Conservation (phyloP, 2,113 vertebrate genomes). For the Hystrix brachyura region DNA sequence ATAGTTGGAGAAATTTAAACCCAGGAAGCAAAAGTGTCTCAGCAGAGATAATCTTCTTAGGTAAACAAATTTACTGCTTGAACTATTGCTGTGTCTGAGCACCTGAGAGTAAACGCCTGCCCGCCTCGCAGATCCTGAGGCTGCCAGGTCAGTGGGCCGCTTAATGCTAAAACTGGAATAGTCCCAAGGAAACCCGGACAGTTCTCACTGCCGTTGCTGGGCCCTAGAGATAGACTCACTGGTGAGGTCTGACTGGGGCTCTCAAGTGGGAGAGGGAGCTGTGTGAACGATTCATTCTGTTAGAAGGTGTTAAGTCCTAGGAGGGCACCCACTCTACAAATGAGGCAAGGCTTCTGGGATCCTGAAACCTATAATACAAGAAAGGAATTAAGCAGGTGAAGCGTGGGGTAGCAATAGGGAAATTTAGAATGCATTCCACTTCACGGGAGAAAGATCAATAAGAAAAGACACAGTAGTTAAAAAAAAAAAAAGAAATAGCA, state of each 20-base stretch:
- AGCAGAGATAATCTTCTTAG: constrained; percentile 17
- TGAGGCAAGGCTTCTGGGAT: background rate
- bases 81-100: background rate
- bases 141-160: background rate
- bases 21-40: background rate
- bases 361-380: background rate
- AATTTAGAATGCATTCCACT: constrained; percentile 12
- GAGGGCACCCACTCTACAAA: background rate
- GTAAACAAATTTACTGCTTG: background rate
- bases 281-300: background rate
- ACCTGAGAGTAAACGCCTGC: background rate
- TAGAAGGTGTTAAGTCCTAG: background rate
- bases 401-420: background rate
- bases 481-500: background rate
- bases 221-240: background rate
- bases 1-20: constrained; percentile 27
- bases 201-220: background rate
- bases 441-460: background rate
- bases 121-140: background rate
- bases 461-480: background rate
- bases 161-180: background rate
- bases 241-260: background rate
- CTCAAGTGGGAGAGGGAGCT: background rate
- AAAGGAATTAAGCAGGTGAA: constrained; percentile 24
- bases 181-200: background rate